These are phyloP conservation scores for Amphiprion clarkii DNA, from an alignment of 2,797 vertebrate species.

Conservation along the genomic window DNA sequence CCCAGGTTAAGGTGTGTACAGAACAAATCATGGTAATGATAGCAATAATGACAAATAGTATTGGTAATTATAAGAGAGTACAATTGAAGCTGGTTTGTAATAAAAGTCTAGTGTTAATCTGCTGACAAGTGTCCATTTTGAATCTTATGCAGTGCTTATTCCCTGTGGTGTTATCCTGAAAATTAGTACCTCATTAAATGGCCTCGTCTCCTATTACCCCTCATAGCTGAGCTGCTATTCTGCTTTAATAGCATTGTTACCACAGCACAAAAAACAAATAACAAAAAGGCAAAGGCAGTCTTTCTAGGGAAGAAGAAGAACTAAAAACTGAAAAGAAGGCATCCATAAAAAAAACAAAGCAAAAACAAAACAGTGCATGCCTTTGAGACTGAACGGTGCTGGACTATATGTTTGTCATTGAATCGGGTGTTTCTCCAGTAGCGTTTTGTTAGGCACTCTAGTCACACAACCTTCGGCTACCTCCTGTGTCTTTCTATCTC, in stretches of 20 bases:
- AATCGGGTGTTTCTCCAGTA: slow-evolving; percentile 29
- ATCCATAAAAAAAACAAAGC: slow-evolving; percentile 52
- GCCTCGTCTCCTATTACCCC: slow-evolving; percentile 65
- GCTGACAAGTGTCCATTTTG: slow-evolving; percentile 69
- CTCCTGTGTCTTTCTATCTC: slow-evolving; percentile 42
- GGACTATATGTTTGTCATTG: slow-evolving; percentile 44
- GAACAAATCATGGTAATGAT: slow-evolving; percentile 83
- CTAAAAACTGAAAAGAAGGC: slow-evolving; percentile 44
- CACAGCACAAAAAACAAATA: slow-evolving; percentile 57
- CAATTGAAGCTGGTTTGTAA: slow-evolving; percentile 82
- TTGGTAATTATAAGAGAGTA: slow-evolving; percentile 81
- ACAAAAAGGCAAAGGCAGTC: slow-evolving; percentile 68
- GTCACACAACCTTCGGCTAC: slow-evolving; percentile 51
- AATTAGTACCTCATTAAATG: slow-evolving; percentile 79
- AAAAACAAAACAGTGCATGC: slow-evolving; percentile 64
- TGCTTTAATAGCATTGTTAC: slow-evolving; percentile 79
- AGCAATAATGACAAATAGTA: slow-evolving; percentile 81
- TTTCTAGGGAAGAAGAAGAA: slow-evolving; percentile 40
- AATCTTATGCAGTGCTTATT: slow-evolving; percentile 61
- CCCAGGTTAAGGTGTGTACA: slow-evolving; percentile 91
- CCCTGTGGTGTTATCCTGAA: slow-evolving; percentile 74
- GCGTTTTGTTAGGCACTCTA: slow-evolving; percentile 71
- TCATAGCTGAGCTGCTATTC: slow-evolving; percentile 76
- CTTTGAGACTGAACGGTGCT: slow-evolving; percentile 59
- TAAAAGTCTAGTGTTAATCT: slow-evolving; percentile 77